Percentiles rank a stretch among this genome's conserved stretches.
Evolutionary conservation across 2,113 vertebrate genomes (phyloP).

Genomic region (Oenanthe oenanthe): DNA sequence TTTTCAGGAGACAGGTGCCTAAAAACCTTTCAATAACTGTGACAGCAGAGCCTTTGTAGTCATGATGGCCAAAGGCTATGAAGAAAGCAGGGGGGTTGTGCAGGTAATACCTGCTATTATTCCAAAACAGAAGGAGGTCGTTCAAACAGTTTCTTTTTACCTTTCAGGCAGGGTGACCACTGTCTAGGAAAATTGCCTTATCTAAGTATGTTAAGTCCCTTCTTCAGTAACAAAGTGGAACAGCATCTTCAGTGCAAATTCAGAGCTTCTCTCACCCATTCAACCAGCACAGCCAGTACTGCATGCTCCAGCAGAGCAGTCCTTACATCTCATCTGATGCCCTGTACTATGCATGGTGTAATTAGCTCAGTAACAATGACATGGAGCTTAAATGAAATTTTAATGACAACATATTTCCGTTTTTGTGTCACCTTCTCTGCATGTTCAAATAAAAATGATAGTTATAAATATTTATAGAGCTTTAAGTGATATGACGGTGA

Average conservation of each 20-base stretch:
- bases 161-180: background rate
- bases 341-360: fast-evolving
- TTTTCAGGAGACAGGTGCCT: background rate
- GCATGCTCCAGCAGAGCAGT: background rate
- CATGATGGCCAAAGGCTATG: background rate
- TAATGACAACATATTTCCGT: background rate
- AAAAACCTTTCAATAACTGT: background rate
- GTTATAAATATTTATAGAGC: background rate
- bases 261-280: background rate
- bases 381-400: background rate
- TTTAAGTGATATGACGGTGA: background rate
- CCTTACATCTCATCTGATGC: background rate
- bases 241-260: background rate
- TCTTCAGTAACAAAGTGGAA: background rate
- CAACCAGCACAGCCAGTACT: background rate
- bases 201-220: background rate
- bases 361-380: background rate
- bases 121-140: background rate
- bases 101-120: background rate
- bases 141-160: background rate
- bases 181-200: background rate
- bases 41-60: background rate
- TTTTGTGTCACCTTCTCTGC: background rate
- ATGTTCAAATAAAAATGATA: background rate
- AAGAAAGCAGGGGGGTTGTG: background rate